Conservation (phyloP, 2,113 vertebrate genomes). For the chimpanzee (Pan troglodytes) region DNA sequence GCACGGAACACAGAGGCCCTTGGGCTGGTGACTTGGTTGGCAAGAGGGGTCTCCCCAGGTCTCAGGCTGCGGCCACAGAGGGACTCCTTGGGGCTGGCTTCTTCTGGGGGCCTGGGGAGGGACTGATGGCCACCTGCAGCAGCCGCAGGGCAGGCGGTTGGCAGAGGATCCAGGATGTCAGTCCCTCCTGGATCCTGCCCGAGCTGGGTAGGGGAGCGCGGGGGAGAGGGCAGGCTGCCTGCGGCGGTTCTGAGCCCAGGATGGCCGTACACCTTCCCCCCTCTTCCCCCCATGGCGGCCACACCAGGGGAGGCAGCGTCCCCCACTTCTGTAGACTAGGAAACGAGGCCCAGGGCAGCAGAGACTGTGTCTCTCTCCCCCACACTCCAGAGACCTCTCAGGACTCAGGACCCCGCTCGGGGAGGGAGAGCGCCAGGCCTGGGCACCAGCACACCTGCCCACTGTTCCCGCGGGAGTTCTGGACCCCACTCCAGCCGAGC, state of each 20-base stretch:
- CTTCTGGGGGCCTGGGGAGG: neutral
- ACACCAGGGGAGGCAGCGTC: rapidly evolving
- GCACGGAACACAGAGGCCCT: neutral
- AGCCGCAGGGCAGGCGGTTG: neutral
- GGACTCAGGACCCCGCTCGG: neutral
- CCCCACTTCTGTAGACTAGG: neutral
- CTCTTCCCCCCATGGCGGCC: rapidly evolving
- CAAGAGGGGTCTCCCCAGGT: neutral
- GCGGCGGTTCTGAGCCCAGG: neutral
- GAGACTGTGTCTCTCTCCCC: neutral
- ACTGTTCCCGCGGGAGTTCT: neutral
- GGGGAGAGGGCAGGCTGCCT: neutral
- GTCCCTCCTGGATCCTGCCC: neutral
- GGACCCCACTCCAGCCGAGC: neutral
- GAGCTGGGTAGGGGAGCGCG: too few species aligned
- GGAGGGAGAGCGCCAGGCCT: too few species aligned
- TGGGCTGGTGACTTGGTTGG: rapidly evolving
- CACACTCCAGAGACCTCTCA: neutral
- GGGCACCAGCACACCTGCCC: rapidly evolving
- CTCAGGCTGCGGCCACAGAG: neutral
- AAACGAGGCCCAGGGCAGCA: neutral
- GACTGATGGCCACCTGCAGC: neutral
- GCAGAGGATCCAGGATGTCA: neutral
- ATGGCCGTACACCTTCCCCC: neutral
- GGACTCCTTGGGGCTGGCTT: neutral